A percentile compares a stretch with the other conserved stretches of the same genome.
These are phyloP conservation scores for Drosophila tani DNA, from an alignment of 1,140 invertebrate species.

Conservation along the genomic window DNA sequence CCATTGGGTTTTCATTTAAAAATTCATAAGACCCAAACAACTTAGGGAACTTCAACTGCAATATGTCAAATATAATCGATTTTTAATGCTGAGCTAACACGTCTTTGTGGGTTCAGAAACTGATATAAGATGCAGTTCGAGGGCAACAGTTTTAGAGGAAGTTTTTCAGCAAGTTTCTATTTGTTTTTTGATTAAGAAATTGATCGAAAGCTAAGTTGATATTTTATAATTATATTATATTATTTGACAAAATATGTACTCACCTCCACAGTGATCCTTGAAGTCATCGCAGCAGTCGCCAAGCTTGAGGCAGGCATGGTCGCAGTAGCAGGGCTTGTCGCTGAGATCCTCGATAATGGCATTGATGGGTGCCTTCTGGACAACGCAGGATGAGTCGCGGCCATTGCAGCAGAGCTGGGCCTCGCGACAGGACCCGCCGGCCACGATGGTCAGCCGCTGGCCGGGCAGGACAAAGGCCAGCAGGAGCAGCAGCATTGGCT, in stretches of 20 bases:
- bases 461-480: conserved; percentile 19
- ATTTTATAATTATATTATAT: too few species aligned
- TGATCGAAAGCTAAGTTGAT: too few species aligned
- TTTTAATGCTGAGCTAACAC: too few species aligned
- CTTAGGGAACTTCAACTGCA: too few species aligned
- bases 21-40: too few species aligned
- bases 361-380: conserved; percentile 93
- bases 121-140: too few species aligned
- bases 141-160: too few species aligned
- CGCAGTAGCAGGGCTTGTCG: conserved; percentile 95
- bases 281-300: conserved; percentile 95
- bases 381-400: conserved; percentile 93
- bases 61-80: too few species aligned
- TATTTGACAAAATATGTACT: conserved; percentile 63
- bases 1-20: too few species aligned
- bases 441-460: conserved; percentile 14
- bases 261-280: conserved; percentile 94
- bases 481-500: conserved; percentile 24
- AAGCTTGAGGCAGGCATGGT: conserved; percentile 94
- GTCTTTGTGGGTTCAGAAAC: too few species aligned
- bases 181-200: too few species aligned
- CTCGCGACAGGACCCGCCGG: conserved; percentile 89
- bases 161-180: too few species aligned
- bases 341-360: conserved; percentile 92
- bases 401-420: conserved; percentile 92